Conservation (phyloP, 1,140 invertebrate species). For the Acromyrmex charruanus region DNA sequence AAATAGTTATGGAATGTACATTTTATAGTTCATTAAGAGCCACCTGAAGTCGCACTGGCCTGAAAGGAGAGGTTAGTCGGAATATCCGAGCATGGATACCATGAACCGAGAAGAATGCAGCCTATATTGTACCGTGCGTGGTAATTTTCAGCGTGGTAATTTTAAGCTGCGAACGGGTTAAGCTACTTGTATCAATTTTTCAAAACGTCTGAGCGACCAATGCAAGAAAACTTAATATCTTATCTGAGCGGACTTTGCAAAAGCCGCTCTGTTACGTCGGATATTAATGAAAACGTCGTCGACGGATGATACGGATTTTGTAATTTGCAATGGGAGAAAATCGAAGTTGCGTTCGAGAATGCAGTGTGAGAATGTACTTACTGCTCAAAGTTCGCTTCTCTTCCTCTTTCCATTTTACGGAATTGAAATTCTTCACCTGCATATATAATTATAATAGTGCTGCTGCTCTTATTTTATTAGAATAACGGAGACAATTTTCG, state of each 20-base stretch:
- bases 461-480: background rate
- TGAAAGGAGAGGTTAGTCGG: background rate
- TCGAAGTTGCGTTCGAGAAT: conserved; percentile 9
- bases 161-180: background rate
- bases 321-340: conserved; percentile 37
- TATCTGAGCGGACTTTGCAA: background rate
- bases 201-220: background rate
- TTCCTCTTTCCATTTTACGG: background rate
- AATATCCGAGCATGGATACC: conserved; percentile 16
- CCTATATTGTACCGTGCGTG: background rate
- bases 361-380: conserved; percentile 32
- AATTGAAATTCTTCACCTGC: conserved; percentile 23
- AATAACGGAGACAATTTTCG: conserved; percentile 2
- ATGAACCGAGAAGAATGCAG: conserved; percentile 38
- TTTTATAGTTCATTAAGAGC: conserved; percentile 69
- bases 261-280: too few relatives aligned
- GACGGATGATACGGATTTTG: conserved; percentile 48
- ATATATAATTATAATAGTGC: conserved; percentile 31
- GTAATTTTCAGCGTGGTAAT: conserved; percentile 19
- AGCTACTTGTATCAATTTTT: conserved; percentile 16
- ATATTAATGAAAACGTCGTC: conserved; percentile 61
- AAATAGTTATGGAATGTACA: conserved; percentile 36
- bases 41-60: conserved; percentile 5
- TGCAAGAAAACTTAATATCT: background rate
- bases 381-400: conserved; percentile 4